Evolutionary conservation across 2,888 invertebrate genomes (phyloP).

Genomic region (Synergus laeviventris): DNA sequence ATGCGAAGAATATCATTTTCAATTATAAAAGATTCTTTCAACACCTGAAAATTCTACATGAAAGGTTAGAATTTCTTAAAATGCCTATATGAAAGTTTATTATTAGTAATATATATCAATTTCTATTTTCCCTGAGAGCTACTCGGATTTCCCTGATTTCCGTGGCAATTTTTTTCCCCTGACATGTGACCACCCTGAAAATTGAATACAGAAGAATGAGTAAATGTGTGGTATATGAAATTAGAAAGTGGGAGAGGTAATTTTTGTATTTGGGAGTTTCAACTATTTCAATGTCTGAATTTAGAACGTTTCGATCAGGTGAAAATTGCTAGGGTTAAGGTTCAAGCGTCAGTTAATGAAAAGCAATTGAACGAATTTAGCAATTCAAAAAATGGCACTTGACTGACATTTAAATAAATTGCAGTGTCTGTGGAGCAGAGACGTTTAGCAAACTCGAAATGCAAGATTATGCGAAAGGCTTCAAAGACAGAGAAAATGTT

Average conservation of each 20-base stretch:
- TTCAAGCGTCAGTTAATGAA: constrained; percentile 6
- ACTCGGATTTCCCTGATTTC: too few relatives aligned
- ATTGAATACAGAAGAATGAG: too few relatives aligned
- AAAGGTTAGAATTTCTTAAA: too few relatives aligned
- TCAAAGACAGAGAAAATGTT: constrained; percentile 35
- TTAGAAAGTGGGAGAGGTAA: not conserved
- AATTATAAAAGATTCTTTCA: too few relatives aligned
- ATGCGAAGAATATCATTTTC: too few relatives aligned
- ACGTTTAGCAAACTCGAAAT: constrained; percentile 31
- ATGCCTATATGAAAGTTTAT: too few relatives aligned
- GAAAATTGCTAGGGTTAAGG: not conserved
- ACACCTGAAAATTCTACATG: too few relatives aligned
- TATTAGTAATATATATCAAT: too few relatives aligned
- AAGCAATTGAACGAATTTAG: constrained; percentile 25
- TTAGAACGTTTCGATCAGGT: not conserved
- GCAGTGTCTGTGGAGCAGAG: constrained; percentile 14
- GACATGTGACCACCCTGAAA: too few relatives aligned
- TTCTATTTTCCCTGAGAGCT: too few relatives aligned
- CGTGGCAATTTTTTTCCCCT: too few relatives aligned
- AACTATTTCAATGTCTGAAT: not conserved
- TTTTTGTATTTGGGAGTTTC: not conserved
- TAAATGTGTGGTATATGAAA: too few relatives aligned
- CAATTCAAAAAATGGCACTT: constrained; percentile 17
- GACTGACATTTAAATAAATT: constrained; percentile 37
- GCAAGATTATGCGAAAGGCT: constrained; percentile 34